Conservation (phyloP, 2,797 vertebrate genomes). For the Iguana delicatissima region DNA sequence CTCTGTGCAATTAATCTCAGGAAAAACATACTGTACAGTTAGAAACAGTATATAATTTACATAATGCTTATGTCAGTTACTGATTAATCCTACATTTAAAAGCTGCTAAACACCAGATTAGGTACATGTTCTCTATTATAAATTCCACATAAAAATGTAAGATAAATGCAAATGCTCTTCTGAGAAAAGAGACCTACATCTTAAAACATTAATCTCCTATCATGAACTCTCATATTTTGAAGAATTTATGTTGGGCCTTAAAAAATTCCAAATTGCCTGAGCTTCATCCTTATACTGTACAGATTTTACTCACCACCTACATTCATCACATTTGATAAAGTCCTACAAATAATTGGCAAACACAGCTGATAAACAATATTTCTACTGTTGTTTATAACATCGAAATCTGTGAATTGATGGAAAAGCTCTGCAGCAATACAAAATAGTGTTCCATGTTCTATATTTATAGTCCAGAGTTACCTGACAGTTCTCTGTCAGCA, state of each 20-base stretch:
- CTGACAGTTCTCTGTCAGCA: not conserved
- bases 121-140: not conserved
- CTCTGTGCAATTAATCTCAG: not conserved
- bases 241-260: not conserved
- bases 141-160: constrained; percentile 22
- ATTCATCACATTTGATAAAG: constrained; percentile 4
- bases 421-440: not conserved
- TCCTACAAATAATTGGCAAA: not conserved
- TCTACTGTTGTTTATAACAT: not conserved
- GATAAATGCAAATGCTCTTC: not conserved
- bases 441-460: not conserved
- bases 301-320: not conserved
- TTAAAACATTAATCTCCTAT: constrained; percentile 46
- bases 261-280: not conserved
- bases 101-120: not conserved
- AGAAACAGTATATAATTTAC: not conserved
- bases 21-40: not conserved
- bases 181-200: constrained; percentile 16
- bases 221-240: constrained; percentile 8
- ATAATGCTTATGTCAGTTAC: not conserved
- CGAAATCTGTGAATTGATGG: not conserved
- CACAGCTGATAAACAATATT: not conserved
- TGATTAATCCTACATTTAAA: constrained; percentile 25
- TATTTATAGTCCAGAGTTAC: not conserved
- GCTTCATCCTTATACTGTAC: not conserved